These are phyloP conservation scores for Drosophila obscura DNA, from an alignment of 1,140 invertebrate genomes.

Conservation along the genomic window DNA sequence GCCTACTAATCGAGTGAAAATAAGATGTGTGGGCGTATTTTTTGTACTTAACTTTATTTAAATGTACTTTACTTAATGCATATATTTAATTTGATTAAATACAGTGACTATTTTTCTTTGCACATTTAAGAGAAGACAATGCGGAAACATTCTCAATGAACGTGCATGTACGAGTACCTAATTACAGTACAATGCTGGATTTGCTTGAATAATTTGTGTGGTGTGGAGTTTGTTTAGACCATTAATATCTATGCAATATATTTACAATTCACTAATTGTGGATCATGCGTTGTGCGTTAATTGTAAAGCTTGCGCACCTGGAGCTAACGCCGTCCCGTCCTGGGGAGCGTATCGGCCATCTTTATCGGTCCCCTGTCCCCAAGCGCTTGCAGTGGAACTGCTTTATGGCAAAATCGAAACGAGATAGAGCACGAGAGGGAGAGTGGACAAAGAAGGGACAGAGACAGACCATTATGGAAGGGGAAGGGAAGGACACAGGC, in stretches of 20 bases:
- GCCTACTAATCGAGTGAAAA: too few species aligned
- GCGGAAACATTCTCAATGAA: slow-evolving; percentile 65
- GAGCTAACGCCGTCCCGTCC: slow-evolving; percentile 8
- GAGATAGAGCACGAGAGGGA: slow-evolving; percentile 35
- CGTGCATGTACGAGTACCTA: slow-evolving; percentile 15
- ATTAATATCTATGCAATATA: slow-evolving; percentile 65
- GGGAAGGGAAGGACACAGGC: too few species aligned
- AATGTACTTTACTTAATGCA: slow-evolving; percentile 45
- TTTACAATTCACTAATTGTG: slow-evolving; percentile 77
- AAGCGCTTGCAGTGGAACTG: slow-evolving; percentile 38
- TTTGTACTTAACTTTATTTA: slow-evolving; percentile 61
- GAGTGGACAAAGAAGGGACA: slow-evolving; percentile 7
- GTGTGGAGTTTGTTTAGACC: slow-evolving; percentile 29
- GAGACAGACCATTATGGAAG: too few species aligned
- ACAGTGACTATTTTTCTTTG: slow-evolving; percentile 80
- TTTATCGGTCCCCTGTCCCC: too few species aligned
- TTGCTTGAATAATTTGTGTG: slow-evolving; percentile 22
- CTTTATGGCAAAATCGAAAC: slow-evolving; percentile 76
- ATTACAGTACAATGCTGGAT: slow-evolving; percentile 12
- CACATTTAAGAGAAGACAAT: slow-evolving; percentile 72
- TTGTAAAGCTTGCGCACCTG: slow-evolving; percentile 62
- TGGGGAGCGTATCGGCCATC: slow-evolving; percentile 18
- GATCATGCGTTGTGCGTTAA: slow-evolving; percentile 45
- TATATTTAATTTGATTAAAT: slow-evolving; percentile 81
- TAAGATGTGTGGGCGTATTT: not conserved